A percentile compares a stretch with the other conserved stretches of the same genome.
Evolutionary conservation across 2,113 vertebrate species (phyloP).

Genomic region (Pygathrix nemaeus): DNA sequence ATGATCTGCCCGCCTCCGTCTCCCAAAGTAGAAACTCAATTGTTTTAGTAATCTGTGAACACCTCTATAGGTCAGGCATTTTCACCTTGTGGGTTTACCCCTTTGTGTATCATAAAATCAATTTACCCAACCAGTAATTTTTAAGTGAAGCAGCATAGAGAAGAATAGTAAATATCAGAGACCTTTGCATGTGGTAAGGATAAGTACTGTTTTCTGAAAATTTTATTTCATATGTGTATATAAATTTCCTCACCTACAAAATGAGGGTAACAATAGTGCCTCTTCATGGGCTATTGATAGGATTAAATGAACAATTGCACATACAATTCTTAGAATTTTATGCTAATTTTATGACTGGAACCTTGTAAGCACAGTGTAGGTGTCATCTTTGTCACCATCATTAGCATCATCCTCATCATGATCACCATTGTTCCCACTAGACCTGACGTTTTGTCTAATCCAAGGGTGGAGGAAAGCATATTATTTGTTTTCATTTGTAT

Average conservation of each 20-base stretch:
- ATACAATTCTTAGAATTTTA: not conserved
- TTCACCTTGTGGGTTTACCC: not conserved
- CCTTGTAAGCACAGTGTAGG: not conserved
- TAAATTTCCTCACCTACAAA: not conserved
- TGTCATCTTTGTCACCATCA: accelerated
- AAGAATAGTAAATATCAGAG: not conserved
- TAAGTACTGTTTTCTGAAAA: not conserved
- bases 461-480: not conserved
- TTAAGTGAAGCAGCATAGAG: not conserved
- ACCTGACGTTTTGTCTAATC: not conserved
- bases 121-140: not conserved
- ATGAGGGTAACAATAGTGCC: not conserved
- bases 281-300: not conserved
- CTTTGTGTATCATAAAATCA: not conserved
- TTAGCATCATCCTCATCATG: no score
- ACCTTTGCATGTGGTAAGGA: not conserved
- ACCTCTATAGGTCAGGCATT: not conserved
- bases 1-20: no score
- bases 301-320: not conserved
- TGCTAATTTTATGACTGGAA: not conserved
- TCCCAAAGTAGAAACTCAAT: not conserved
- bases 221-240: not conserved
- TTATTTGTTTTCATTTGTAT: not conserved
- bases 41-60: not conserved
- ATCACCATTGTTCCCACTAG: not conserved